phyloP scores from a whole-genome alignment of 2,888 invertebrate genomes.

The Dryocosmus kuriphilus region DNA sequence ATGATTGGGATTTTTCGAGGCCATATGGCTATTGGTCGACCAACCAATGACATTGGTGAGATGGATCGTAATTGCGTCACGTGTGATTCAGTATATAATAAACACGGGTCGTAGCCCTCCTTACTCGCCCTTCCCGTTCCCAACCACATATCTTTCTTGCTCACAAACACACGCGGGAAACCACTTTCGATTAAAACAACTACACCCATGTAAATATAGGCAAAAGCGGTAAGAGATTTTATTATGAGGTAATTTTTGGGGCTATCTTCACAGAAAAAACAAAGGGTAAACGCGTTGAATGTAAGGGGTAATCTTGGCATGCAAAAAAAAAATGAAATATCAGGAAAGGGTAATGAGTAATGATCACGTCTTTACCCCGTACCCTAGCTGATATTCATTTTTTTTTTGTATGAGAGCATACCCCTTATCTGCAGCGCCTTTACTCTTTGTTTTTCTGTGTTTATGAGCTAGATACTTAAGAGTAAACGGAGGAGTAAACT shows the following conservation, averaged over 20 bases:
- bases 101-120: slow-evolving; percentile 34
- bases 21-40: neutral
- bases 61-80: slow-evolving; percentile 28
- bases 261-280: no score
- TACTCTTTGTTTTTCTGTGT: no score
- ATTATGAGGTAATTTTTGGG: neutral
- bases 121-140: slow-evolving; percentile 3
- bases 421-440: no score
- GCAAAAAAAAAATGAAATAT: no score
- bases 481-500: no score
- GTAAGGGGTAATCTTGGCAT: no score
- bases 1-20: slow-evolving; percentile 12
- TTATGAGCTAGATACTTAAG: no score
- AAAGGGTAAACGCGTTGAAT: no score
- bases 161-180: neutral
- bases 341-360: no score
- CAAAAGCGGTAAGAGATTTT: neutral
- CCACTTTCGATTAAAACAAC: slow-evolving; percentile 21
- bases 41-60: slow-evolving; percentile 10
- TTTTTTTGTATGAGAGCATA: no score
- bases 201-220: neutral
- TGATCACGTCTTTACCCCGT: no score
- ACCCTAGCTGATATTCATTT: no score
- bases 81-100: slow-evolving; percentile 12
- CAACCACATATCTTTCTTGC: neutral